Evolutionary conservation across 2,113 vertebrate species (phyloP).

Genomic region (Oplegnathus fasciatus): DNA sequence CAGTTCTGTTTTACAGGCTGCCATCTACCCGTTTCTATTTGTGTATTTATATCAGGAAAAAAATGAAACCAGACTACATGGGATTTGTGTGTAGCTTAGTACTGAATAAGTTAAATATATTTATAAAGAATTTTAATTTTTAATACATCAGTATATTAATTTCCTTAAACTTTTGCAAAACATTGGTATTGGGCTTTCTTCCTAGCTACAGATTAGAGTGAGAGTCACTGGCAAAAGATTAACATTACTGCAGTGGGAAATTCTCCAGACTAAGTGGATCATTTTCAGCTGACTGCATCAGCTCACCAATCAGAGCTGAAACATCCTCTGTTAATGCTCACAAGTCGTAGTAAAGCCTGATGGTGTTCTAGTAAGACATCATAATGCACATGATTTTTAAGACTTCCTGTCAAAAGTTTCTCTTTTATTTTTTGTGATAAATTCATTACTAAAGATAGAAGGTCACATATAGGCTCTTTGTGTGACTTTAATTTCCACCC

Average conservation of each 20-base stretch:
- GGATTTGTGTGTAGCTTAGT: background rate
- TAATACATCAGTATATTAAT: background rate
- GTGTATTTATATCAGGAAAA: background rate
- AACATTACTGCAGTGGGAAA: slow-evolving; percentile 62
- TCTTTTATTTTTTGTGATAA: background rate
- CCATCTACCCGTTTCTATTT: background rate
- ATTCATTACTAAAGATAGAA: background rate
- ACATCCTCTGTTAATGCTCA: slow-evolving; percentile 21
- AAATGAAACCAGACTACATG: background rate
- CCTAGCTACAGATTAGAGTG: slow-evolving; percentile 60
- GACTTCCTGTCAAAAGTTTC: too few relatives aligned
- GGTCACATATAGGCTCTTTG: background rate
- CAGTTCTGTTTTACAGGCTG: slow-evolving; percentile 48
- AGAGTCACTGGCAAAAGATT: slow-evolving; percentile 70
- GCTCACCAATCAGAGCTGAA: slow-evolving; percentile 50
- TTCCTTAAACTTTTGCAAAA: slow-evolving; percentile 34
- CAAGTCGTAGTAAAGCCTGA: background rate
- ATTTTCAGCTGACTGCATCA: slow-evolving; percentile 66
- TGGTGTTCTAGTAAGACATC: background rate
- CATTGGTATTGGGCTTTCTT: slow-evolving; percentile 58
- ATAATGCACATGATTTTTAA: background rate
- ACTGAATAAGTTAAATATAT: background rate
- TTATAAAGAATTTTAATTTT: slow-evolving; percentile 8
- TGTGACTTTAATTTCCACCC: slow-evolving; percentile 7
- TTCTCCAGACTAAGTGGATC: slow-evolving; percentile 71